These are phyloP conservation scores for Henricia sp. DNA, from an alignment of 53 echinoderm and acorn worm species.

Conservation along the genomic window DNA sequence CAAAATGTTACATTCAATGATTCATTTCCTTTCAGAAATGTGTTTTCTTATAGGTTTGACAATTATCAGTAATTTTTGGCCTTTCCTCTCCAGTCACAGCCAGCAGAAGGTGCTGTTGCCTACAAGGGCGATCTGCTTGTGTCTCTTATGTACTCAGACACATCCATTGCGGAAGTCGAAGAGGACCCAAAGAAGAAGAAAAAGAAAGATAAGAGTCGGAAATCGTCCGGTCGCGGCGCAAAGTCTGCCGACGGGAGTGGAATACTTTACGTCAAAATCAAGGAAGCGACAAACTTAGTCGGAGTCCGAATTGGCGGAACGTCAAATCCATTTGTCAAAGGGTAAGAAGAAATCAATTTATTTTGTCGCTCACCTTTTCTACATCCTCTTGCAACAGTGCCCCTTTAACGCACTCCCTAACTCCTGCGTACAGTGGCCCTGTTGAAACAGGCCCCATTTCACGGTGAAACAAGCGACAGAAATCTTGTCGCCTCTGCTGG, in stretches of 20 bases:
- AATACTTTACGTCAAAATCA: constrained; percentile 79
- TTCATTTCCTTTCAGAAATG: too few relatives aligned
- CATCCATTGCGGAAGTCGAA: constrained; percentile 6
- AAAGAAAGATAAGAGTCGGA: constrained; percentile 66
- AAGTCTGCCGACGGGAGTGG: constrained; percentile 48
- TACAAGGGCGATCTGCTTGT: constrained; percentile 92
- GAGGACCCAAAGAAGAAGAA: constrained; percentile 46
- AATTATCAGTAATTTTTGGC: too few relatives aligned
- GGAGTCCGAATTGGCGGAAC: constrained; percentile 77
- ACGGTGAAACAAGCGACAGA: too few relatives aligned
- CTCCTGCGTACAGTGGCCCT: too few relatives aligned
- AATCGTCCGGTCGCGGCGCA: constrained; percentile 1
- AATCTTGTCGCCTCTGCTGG: too few relatives aligned
- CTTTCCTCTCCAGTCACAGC: constrained; percentile 61
- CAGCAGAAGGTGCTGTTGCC: constrained; percentile 74
- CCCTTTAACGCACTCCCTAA: too few relatives aligned
- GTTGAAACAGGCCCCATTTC: too few relatives aligned
- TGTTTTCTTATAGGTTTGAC: too few relatives aligned
- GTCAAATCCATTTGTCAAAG: constrained; percentile 87
- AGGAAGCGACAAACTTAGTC: constrained; percentile 85
- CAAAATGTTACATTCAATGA: too few relatives aligned
- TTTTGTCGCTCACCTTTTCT: too few relatives aligned
- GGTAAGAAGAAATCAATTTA: constrained; percentile 69
- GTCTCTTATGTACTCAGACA: constrained; percentile 77
- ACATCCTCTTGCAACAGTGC: too few relatives aligned